Evolutionary conservation across 2,113 vertebrate species (phyloP).

Genomic region (Rafetus swinhoei): DNA sequence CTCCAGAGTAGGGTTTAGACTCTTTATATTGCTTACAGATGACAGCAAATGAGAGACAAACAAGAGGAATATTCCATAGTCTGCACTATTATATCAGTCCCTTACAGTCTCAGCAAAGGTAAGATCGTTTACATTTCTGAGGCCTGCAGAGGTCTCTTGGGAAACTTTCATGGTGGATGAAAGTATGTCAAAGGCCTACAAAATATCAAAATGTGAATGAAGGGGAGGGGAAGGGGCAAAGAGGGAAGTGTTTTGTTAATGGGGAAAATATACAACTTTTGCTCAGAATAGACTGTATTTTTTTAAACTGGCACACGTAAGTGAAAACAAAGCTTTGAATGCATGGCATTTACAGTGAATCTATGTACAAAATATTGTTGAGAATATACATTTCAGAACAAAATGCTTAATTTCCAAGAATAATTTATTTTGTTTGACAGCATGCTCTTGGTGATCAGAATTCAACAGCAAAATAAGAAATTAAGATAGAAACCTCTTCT

Average conservation of each 20-base stretch:
- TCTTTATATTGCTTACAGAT: conserved; percentile 71
- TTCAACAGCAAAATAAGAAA: not conserved
- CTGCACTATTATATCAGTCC: not conserved
- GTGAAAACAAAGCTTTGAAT: not conserved
- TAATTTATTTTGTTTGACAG: not conserved
- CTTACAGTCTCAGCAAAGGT: conserved; percentile 44
- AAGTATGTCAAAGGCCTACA: not conserved
- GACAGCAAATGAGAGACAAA: conserved; percentile 65
- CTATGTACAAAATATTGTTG: not conserved
- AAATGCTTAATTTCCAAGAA: not conserved
- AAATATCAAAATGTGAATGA: not conserved
- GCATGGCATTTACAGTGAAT: not conserved
- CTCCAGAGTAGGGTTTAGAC: conserved; percentile 45
- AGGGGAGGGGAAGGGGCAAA: not conserved
- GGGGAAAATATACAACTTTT: not conserved
- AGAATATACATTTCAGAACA: not conserved
- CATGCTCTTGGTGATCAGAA: not conserved
- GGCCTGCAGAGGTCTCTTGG: not conserved
- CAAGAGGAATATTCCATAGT: conserved; percentile 33
- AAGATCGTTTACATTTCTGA: conserved; percentile 35
- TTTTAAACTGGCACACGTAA: not conserved
- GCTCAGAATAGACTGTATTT: not conserved
- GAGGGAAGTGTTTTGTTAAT: not conserved
- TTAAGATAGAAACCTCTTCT: not conserved
- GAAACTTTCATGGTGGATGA: not conserved